These are phyloP conservation scores for Salvelinus fontinalis DNA, from an alignment of 2,113 vertebrate genomes.

Conservation along the genomic window DNA sequence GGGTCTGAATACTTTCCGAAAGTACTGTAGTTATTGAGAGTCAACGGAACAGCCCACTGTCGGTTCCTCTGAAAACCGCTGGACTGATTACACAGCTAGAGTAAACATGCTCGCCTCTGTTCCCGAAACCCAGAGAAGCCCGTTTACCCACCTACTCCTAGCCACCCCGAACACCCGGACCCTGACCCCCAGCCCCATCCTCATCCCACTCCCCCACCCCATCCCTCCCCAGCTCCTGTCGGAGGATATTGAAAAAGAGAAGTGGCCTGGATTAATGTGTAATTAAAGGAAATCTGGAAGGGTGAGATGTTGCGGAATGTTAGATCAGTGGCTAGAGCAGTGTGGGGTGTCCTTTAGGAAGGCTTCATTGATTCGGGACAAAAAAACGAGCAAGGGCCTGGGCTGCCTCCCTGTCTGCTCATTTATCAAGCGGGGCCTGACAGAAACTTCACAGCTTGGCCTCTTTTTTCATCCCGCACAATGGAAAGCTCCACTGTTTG, in stretches of 20 bases:
- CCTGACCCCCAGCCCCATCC: slow-evolving; percentile 38
- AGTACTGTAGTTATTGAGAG: slow-evolving; percentile 54
- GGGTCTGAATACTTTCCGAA: too few species aligned
- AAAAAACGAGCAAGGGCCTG: slow-evolving; percentile 85
- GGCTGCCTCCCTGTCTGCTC: slow-evolving; percentile 98
- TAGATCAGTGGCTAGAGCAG: slow-evolving; percentile 99
- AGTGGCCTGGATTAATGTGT: slow-evolving; percentile 97
- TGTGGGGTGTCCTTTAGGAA: slow-evolving; percentile 99
- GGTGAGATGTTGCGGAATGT: slow-evolving; percentile 99
- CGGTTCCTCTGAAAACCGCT: slow-evolving; percentile 38
- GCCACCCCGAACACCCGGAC: slow-evolving; percentile 72
- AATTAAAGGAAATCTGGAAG: slow-evolving; percentile 99
- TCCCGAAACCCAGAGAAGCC: slow-evolving; percentile 79
- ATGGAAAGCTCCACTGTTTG: slow-evolving; percentile 95
- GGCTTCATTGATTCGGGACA: slow-evolving; percentile 99
- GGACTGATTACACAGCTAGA: slow-evolving; percentile 70
- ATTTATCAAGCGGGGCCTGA: slow-evolving; percentile 97
- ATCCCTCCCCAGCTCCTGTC: slow-evolving; percentile 75
- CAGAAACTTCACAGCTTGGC: slow-evolving; percentile 92
- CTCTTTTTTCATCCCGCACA: slow-evolving; percentile 83
- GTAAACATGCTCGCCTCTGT: slow-evolving; percentile 69
- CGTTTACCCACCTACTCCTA: slow-evolving; percentile 65
- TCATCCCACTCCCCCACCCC: slow-evolving; percentile 59
- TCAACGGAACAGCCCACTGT: slow-evolving; percentile 31
- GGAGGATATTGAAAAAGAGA: slow-evolving; percentile 94